phyloP scores from a whole-genome alignment of 2,113 vertebrate genomes.

The Pelecanoides urinatrix region DNA sequence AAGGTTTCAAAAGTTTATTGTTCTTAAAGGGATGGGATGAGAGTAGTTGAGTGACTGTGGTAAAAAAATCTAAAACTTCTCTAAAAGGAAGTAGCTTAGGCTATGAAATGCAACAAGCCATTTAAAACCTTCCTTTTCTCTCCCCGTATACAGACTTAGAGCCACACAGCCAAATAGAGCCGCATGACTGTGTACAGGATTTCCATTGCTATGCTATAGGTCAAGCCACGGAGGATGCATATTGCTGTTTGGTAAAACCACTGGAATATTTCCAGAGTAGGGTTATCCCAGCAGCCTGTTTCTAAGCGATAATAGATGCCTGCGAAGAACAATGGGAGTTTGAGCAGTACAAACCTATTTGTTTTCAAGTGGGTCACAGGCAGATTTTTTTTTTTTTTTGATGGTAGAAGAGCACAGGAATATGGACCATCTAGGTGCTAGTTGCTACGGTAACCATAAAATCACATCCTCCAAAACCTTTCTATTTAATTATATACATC shows the following conservation, averaged over 20 bases:
- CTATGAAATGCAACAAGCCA: neutral
- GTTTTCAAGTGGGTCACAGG: conserved; percentile 5
- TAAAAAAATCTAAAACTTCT: neutral
- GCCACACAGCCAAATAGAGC: neutral
- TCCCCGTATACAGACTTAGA: neutral
- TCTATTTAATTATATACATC: conserved; percentile 48
- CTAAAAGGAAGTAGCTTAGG: neutral
- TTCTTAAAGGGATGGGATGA: neutral
- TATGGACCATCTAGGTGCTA: conserved; percentile 9
- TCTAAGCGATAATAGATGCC: neutral
- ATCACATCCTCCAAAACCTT: conserved; percentile 28
- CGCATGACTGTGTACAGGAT: neutral
- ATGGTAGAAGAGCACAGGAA: neutral
- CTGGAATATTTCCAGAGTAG: neutral
- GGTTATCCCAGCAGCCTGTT: neutral
- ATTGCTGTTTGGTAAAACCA: neutral
- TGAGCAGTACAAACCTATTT: neutral
- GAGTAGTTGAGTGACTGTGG: neutral
- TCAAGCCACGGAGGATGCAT: neutral
- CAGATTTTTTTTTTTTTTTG: neutral
- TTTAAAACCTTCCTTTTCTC: neutral
- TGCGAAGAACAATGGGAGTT: neutral
- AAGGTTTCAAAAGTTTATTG: neutral
- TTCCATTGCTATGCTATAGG: neutral
- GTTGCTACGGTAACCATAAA: conserved; percentile 43